These are phyloP conservation scores for Apus apus DNA, from an alignment of 2,113 vertebrate species.

Conservation along the genomic window DNA sequence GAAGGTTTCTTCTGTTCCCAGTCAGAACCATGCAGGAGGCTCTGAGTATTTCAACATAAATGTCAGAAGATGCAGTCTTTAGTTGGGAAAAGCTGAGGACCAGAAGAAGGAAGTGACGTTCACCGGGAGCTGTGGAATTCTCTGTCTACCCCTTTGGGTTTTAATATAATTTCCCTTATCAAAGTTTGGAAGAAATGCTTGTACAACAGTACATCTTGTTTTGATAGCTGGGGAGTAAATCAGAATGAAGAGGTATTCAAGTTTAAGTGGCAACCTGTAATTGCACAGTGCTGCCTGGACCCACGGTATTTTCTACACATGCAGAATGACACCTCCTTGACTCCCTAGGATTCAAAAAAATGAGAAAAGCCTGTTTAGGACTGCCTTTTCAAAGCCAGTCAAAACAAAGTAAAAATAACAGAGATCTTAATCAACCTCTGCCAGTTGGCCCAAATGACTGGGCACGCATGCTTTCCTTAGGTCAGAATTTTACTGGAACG, in stretches of 20 bases:
- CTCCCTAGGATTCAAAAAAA: neutral
- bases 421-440: neutral
- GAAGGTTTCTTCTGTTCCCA: neutral
- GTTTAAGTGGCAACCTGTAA: neutral
- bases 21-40: neutral
- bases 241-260: neutral
- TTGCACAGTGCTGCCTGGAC: neutral
- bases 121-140: neutral
- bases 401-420: slow-evolving; percentile 61
- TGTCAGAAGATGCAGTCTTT: neutral
- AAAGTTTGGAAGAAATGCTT: neutral
- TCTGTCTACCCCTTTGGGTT: neutral
- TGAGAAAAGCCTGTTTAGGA: slow-evolving; percentile 24
- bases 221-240: neutral
- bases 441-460: slow-evolving; percentile 31
- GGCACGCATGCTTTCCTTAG: neutral
- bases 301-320: neutral
- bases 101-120: neutral
- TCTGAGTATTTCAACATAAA: neutral
- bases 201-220: neutral
- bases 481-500: slow-evolving; percentile 32
- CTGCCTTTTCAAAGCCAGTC: slow-evolving; percentile 47
- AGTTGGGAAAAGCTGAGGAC: neutral
- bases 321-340: neutral
- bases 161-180: neutral